These are phyloP conservation scores for Epiblema foenella DNA, from an alignment of 2,888 invertebrate genomes.

Conservation along the genomic window DNA sequence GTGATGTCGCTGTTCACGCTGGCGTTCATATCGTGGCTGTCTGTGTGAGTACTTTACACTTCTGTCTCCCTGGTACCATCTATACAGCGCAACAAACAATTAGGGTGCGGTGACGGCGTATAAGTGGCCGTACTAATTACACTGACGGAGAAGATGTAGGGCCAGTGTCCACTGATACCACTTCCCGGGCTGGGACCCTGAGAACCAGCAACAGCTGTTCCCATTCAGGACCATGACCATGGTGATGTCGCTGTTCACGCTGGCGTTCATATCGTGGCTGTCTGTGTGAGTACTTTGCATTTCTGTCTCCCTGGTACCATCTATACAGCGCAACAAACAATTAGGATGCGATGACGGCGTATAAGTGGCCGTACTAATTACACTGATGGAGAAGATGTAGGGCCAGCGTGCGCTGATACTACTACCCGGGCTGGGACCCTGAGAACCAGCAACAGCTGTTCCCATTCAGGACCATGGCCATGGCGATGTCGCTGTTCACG, in stretches of 20 bases:
- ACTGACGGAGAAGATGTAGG: slow-evolving; percentile 90
- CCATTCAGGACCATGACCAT: slow-evolving; percentile 98
- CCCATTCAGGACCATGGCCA: slow-evolving; percentile 98
- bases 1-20: slow-evolving; percentile 92
- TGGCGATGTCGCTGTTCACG: slow-evolving; percentile 93
- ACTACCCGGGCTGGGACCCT: slow-evolving; percentile 93
- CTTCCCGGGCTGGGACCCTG: slow-evolving; percentile 93
- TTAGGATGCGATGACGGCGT: too few species aligned
- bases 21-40: slow-evolving; percentile 91
- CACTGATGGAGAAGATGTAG: slow-evolving; percentile 89
- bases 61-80: neutral
- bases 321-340: too few species aligned
- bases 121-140: too few species aligned
- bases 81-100: too few species aligned
- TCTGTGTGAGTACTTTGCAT: slow-evolving; percentile 86
- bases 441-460: slow-evolving; percentile 94
- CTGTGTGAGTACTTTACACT: slow-evolving; percentile 84
- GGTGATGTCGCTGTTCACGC: slow-evolving; percentile 92
- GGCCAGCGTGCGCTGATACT: slow-evolving; percentile 92
- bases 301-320: neutral
- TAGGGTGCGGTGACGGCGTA: too few species aligned
- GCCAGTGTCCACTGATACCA: slow-evolving; percentile 92
- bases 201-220: slow-evolving; percentile 94
- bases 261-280: slow-evolving; percentile 92
- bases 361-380: too few species aligned